phyloP scores from a whole-genome alignment of 2,797 vertebrate genomes.

The Cuculus canorus region DNA sequence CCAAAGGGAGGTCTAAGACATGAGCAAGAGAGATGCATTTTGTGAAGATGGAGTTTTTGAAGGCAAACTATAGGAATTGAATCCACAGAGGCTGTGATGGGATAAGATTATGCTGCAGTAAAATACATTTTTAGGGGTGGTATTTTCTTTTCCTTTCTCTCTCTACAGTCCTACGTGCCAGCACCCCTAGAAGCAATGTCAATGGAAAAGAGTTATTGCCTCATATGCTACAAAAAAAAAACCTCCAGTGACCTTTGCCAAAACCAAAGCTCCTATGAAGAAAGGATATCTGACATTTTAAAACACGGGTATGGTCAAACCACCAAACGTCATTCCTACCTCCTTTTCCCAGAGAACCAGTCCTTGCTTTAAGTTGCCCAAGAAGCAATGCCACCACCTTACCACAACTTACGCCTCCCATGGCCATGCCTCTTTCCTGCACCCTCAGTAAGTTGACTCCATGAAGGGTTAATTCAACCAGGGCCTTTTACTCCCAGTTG shows the following conservation, averaged over 20 bases:
- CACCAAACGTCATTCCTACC: not conserved
- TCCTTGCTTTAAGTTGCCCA: not conserved
- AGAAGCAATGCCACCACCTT: not conserved
- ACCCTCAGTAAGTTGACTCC: not conserved
- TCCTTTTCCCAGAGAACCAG: not conserved
- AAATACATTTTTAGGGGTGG: not conserved
- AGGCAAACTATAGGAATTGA: not conserved
- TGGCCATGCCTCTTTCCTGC: not conserved
- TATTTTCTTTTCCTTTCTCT: not conserved
- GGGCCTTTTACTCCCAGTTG: conserved; percentile 76
- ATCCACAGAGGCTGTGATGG: not conserved
- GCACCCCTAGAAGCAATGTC: not conserved
- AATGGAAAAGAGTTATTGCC: not conserved
- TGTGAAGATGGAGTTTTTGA: not conserved
- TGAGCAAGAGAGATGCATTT: not conserved
- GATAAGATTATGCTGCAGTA: not conserved
- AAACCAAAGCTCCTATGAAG: not conserved
- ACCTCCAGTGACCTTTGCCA: not conserved
- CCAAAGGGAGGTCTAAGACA: not conserved
- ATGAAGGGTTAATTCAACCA: conserved; percentile 72
- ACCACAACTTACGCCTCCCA: not conserved
- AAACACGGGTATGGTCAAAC: not conserved
- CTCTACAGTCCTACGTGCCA: not conserved
- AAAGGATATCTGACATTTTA: conserved; percentile 34
- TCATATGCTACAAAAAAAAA: not conserved